Percentiles rank a stretch among this genome's conserved stretches.
Evolutionary conservation across 2,113 vertebrate species (phyloP).

Genomic region (Pangasianodon hypophthalmus): DNA sequence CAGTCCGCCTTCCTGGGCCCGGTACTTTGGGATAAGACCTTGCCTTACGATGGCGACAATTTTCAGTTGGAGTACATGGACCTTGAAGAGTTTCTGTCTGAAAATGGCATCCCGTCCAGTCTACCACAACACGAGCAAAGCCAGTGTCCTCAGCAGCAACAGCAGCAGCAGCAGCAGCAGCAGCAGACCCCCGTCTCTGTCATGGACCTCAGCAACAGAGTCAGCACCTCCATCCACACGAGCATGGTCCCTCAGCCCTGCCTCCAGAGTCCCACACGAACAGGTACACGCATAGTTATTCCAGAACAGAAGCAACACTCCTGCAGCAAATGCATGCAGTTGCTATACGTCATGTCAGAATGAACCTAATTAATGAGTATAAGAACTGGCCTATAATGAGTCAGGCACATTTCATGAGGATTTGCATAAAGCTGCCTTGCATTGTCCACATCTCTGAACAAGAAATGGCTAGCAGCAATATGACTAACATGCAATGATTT

Average conservation of each 20-base stretch:
- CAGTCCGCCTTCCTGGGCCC: slow-evolving; percentile 90
- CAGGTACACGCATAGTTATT: slow-evolving; percentile 72
- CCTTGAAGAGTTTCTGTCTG: slow-evolving; percentile 89
- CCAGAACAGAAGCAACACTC: not conserved
- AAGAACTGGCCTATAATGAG: not conserved
- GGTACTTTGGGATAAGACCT: slow-evolving; percentile 91
- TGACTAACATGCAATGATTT: not conserved
- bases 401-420: not conserved
- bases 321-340: not conserved
- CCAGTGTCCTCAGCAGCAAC: slow-evolving; percentile 71
- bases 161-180: slow-evolving; percentile 80
- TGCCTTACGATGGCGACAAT: slow-evolving; percentile 88
- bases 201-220: slow-evolving; percentile 85
- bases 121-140: slow-evolving; percentile 80
- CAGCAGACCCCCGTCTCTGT: slow-evolving; percentile 77
- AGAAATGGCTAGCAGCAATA: not conserved
- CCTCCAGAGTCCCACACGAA: slow-evolving; percentile 81
- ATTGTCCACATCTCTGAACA: not conserved
- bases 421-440: not conserved
- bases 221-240: slow-evolving; percentile 78
- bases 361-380: not conserved
- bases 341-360: not conserved
- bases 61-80: slow-evolving; percentile 95
- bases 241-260: slow-evolving; percentile 80
- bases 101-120: slow-evolving; percentile 89